Evolutionary conservation across 2,888 invertebrate species (phyloP), one percentile per base, ranked within the genome.

Genomic region (Macrosoma leucophasiata): DNA sequence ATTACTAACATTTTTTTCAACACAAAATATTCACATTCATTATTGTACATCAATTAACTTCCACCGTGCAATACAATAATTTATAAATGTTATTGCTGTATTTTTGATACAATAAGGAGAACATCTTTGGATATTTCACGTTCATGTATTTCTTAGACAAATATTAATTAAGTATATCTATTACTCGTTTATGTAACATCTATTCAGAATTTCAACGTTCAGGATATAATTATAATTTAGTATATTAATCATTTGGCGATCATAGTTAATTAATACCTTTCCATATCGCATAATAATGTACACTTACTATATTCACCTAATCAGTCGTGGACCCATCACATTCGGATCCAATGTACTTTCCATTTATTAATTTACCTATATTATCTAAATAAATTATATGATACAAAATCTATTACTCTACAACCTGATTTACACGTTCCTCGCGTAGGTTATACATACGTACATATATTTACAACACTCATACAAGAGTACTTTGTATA

Each of bases 381-480:
- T 61, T 66, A 66, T 60, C 73, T 81, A 77, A 77, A 82, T 79
- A 82, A 82, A 81, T 84, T 76, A 82, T 81, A 82, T 79, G 62
- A 77, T 84, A 82, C 79, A 82, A 82, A 82, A 81, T 78, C 77
- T 77, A 81, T 73, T 70, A 74, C 68, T 30, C 29, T 17, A 69
- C 71, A 59, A 70, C 67, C 62, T 69, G 62, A 62, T 71, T 41
- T 46, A 50, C 43, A 48, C 39, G 40, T 43, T 42, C 48, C 36
- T 35, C 37, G 25, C 47, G 45, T 30, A 41, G 39, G 33, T 36
- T 27, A 33, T 52, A 48, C 46, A 47, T 43, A 44, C 36, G 42
- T 15, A 33, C 33, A 36, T 44, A 44, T 49, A 47, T 46, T 46
- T 53, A 53, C 50, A 52, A 37, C 51, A 51, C 52, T 47, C 39